phyloP scores from a whole-genome alignment of 2,888 invertebrate species.

The Leptopilina syphax region DNA sequence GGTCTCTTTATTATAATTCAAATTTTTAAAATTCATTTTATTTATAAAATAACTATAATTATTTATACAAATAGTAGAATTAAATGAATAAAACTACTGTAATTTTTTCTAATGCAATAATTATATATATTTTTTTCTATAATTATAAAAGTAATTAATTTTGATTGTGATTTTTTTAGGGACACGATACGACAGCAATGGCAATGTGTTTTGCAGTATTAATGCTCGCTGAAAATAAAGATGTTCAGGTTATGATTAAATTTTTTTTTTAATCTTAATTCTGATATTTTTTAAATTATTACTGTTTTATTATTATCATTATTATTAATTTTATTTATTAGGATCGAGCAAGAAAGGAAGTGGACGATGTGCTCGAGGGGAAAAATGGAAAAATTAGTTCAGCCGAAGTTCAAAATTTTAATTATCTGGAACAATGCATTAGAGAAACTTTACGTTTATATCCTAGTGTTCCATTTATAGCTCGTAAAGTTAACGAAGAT shows the following conservation, averaged over 20 bases:
- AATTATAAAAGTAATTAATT: neutral
- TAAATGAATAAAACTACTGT: too few relatives aligned
- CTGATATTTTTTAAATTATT: neutral
- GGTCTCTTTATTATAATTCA: constrained; percentile 11
- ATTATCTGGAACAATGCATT: constrained; percentile 73
- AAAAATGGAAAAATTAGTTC: constrained; percentile 77
- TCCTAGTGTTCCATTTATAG: constrained; percentile 73
- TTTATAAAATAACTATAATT: too few relatives aligned
- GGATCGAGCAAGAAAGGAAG: constrained; percentile 58
- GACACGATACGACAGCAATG: constrained; percentile 82
- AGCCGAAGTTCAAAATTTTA: constrained; percentile 80
- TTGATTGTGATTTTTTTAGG: constrained; percentile 71
- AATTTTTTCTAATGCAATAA: too few relatives aligned
- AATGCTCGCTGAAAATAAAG: constrained; percentile 77
- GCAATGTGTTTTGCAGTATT: constrained; percentile 78
- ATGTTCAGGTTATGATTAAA: constrained; percentile 64
- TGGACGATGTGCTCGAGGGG: constrained; percentile 77
- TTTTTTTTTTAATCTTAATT: neutral
- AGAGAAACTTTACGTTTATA: constrained; percentile 74
- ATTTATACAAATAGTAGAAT: too few relatives aligned
- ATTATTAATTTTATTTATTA: constrained; percentile 25
- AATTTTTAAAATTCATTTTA: too few relatives aligned
- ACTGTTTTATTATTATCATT: neutral
- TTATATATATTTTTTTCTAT: neutral
- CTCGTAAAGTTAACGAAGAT: constrained; percentile 35